Evolutionary conservation across 1,140 invertebrate genomes (phyloP).

Genomic region (Diachasmimorpha longicaudata): DNA sequence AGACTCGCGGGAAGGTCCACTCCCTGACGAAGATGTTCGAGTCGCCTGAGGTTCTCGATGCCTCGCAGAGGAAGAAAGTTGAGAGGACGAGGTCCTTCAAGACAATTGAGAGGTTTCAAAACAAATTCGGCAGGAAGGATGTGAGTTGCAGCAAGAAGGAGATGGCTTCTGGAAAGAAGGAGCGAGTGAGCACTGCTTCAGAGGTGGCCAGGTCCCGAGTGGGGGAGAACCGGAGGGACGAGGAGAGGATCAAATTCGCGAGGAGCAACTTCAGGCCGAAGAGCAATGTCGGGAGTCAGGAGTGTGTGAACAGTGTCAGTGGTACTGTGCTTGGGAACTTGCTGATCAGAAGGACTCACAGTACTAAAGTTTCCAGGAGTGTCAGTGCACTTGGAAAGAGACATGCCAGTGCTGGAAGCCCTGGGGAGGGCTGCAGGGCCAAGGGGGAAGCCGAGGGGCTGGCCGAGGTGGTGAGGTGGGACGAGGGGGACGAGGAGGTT

Average conservation of each 20-base stretch:
- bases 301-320: constrained; percentile 13
- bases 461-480: constrained; percentile 25
- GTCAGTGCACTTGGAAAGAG: constrained; percentile 55
- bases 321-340: constrained; percentile 46
- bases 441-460: constrained; percentile 26
- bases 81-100: constrained; percentile 59
- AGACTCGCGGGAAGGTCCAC: constrained; percentile 55
- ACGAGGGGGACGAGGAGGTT: constrained; percentile 32
- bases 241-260: constrained; percentile 7
- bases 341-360: constrained; percentile 71
- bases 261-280: not conserved
- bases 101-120: constrained; percentile 59
- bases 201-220: not conserved
- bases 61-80: constrained; percentile 44
- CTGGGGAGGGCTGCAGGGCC: too few species aligned
- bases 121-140: constrained; percentile 50
- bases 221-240: not conserved
- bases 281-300: constrained; percentile 14
- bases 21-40: constrained; percentile 59
- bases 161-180: not conserved
- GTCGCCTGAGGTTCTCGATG: constrained; percentile 29
- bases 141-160: constrained; percentile 2
- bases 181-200: not conserved
- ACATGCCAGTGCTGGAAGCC: constrained; percentile 38
- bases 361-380: constrained; percentile 73